Percentiles rank a stretch among this genome's conserved stretches.
phyloP scores from a whole-genome alignment of 2,797 vertebrate genomes.

The Bryconaethiops microstoma region DNA sequence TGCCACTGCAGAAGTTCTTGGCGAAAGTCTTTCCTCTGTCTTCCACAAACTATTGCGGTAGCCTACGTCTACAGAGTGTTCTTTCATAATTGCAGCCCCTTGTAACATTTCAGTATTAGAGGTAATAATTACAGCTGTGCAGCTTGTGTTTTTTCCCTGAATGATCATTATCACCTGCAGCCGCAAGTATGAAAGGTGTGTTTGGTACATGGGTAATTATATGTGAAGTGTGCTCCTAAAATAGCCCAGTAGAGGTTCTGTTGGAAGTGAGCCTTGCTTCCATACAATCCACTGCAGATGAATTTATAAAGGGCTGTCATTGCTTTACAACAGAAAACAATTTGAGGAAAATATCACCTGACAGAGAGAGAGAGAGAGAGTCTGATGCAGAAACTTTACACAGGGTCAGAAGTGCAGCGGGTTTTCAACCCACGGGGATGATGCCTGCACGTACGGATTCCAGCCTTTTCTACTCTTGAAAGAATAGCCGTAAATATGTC shows the following conservation, averaged over 20 bases:
- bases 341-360: slow-evolving; percentile 27
- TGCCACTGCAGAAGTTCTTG: not conserved
- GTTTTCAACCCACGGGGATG: slow-evolving; percentile 40
- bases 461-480: not conserved
- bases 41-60: slow-evolving; percentile 4
- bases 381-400: slow-evolving; percentile 15
- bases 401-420: slow-evolving; percentile 41
- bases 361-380: not conserved
- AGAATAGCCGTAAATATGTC: not conserved
- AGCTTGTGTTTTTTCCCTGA: slow-evolving; percentile 45
- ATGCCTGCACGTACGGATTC: slow-evolving; percentile 1
- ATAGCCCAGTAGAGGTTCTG: slow-evolving; percentile 38
- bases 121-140: slow-evolving; percentile 51
- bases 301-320: slow-evolving; percentile 46
- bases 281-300: slow-evolving; percentile 30
- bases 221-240: slow-evolving; percentile 40
- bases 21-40: slow-evolving; percentile 18
- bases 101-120: slow-evolving; percentile 47
- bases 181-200: slow-evolving; percentile 33
- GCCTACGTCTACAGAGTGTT: slow-evolving; percentile 22
- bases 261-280: slow-evolving; percentile 18
- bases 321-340: slow-evolving; percentile 25
- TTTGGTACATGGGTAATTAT: slow-evolving; percentile 46
- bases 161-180: slow-evolving; percentile 52
- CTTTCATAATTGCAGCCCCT: slow-evolving; percentile 49